These are phyloP conservation scores for Ondatra zibethicus DNA, from an alignment of 2,113 vertebrate species.

Conservation along the genomic window DNA sequence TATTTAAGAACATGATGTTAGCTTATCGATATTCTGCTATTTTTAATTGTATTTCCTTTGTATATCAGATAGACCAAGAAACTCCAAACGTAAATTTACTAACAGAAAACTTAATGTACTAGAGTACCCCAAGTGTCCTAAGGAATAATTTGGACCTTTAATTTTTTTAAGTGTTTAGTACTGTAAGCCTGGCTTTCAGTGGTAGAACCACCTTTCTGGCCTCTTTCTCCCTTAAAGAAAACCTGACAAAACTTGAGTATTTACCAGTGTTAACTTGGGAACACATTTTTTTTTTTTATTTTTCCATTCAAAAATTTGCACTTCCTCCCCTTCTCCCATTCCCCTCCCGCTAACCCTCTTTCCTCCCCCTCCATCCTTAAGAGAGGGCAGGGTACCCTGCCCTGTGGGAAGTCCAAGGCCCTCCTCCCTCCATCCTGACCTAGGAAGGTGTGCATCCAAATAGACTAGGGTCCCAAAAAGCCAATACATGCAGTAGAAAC, in stretches of 20 bases:
- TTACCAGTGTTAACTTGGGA: neutral
- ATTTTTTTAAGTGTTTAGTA: neutral
- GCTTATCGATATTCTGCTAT: neutral
- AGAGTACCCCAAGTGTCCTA: neutral
- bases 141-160: neutral
- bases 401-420: too few relatives aligned
- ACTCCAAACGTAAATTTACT: neutral
- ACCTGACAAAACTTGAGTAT: neutral
- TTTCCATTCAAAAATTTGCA: too few relatives aligned
- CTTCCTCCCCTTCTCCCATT: too few relatives aligned
- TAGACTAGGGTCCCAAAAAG: too few relatives aligned
- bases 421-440: too few relatives aligned
- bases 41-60: conserved; percentile 22
- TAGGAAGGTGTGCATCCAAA: too few relatives aligned
- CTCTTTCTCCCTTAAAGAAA: neutral
- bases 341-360: too few relatives aligned
- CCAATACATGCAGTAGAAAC: too few relatives aligned
- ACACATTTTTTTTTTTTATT: too few relatives aligned
- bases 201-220: neutral
- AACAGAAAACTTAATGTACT: neutral
- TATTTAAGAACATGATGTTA: conserved; percentile 19
- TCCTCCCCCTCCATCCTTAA: too few relatives aligned
- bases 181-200: neutral
- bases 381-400: too few relatives aligned
- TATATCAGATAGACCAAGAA: neutral